Conservation (phyloP, 2,888 invertebrate genomes). For the Platyscelio sp. region DNA sequence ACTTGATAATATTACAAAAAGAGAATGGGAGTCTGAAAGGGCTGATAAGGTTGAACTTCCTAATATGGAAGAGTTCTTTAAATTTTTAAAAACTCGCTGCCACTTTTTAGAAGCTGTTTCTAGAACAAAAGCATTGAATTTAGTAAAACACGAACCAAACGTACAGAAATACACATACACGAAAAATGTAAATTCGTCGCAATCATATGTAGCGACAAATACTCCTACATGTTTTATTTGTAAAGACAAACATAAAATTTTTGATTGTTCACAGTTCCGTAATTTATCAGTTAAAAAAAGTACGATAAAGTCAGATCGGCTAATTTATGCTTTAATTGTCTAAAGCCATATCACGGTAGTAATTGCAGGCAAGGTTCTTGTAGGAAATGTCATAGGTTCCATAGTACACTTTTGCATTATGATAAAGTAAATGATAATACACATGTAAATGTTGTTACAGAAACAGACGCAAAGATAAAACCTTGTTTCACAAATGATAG, state of each 20-base stretch:
- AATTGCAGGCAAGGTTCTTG: background rate
- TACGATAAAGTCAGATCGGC: background rate
- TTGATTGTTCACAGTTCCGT: background rate
- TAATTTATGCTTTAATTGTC: conserved; percentile 14
- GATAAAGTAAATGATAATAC: background rate
- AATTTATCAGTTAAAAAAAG: background rate
- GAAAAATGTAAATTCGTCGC: background rate
- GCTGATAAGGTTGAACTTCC: conserved; percentile 7
- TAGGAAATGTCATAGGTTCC: conserved; percentile 8
- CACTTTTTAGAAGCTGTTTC: conserved; percentile 17
- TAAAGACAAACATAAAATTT: conserved; percentile 12
- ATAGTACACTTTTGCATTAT: conserved; percentile 27
- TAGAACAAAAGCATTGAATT: background rate
- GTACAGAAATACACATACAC: background rate
- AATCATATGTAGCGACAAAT: background rate
- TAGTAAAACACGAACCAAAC: background rate
- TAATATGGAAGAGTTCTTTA: conserved; percentile 3
- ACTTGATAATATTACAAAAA: background rate
- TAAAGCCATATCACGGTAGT: background rate
- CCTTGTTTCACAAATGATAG: background rate
- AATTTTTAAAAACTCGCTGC: conserved; percentile 23
- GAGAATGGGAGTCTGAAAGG: conserved; percentile 23
- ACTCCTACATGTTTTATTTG: background rate
- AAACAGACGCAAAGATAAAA: background rate
- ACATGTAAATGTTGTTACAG: background rate